Evolutionary conservation across 2,113 vertebrate genomes (phyloP), one percentile per base, ranked within the genome.

Genomic region (Clarias magur): DNA sequence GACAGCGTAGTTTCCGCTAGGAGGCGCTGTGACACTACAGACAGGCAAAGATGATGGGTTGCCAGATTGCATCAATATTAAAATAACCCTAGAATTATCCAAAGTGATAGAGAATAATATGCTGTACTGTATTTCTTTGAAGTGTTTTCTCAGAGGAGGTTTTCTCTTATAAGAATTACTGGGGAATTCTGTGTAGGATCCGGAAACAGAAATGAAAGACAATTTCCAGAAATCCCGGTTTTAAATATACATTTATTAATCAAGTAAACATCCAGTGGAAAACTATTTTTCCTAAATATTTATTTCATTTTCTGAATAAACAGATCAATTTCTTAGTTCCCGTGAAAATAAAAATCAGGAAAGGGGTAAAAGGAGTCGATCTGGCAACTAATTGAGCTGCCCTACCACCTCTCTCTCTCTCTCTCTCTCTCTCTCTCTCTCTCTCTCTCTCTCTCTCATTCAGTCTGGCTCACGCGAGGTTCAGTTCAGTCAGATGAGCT

Each of bases 21-120:
- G 93, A 89, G 95, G 94, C 94, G 95, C 95, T 95, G 89, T 94
- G 92, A 84, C 67, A 85, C 91, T 81, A 82, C 82, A 30, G 87
- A 88, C 54, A 60, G 48, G 8, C 27, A 62, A 21, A 34, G 2
- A 0, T 34, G 1, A 6, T 2, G 23, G 84, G 84, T 76, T 76
- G 83, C 72, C 17, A 83, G 80, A 82, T 56, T 85, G 23, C 19
- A 80, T 80, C 88, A 27, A 2, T 0, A n/a, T 27, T 6, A 54
- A 78, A 54, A 54, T 0, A 53, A 15, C 0, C 0, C 42, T 7
- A 6, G 4, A 82, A 82, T 85, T 62, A 5, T 13, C 1, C 6
- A 15, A 56, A 56, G 3, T 16, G 12, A 79, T 2, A 19, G 17
- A 13, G 7, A 1, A 8, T 48, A 48, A 48, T 48, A 48, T 48